Evolutionary conservation across 2,113 vertebrate genomes (phyloP), one percentile per base, ranked within the genome.

Genomic region (Donacobius atricapilla): DNA sequence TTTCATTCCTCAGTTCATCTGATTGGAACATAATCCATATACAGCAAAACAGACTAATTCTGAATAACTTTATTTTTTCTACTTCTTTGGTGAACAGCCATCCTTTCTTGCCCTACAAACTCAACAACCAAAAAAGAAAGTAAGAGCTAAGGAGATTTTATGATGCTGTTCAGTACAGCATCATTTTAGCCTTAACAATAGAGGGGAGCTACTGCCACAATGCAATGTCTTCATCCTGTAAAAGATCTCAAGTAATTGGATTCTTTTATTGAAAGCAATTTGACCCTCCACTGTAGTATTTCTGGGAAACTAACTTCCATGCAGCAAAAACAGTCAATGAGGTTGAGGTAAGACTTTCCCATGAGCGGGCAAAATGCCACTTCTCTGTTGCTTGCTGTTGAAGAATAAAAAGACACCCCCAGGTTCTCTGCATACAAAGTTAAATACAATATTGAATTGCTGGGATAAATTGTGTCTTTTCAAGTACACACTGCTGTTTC

Each of bases 321-420:
- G 81, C 30, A 94, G 56, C 80, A 80, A 70, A 76, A 93, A 53
- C 77, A 83, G 94, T 83, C 86, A 89, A 87, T 96, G 93, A 91
- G 22, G 53, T 93, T 96, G 82, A 96, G 93, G 51, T 75, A 96
- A 88, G 39, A 17, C 56, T 97, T 83, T 89, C 83, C 78, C 83
- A 89, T 1, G 14, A 81, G 69, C 6, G 27, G 89, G 57, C 33
- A 83, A 95, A 96, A 95, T 84, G 83, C 83, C 75, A 93, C 58
- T 45, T 39, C 87, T 95, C 90, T 89, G 63, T 77, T 83, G 71
- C 11, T 58, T 56, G 63, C 44, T 83, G 69, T 89, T 96, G 92
- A 96, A 76, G 96, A 97, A 96, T 86, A 88, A 94, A 97, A 95
- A 84, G 65, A 89, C 90, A 96, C 75, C 70, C 73, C 37, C 83